Conservation (phyloP, 2,113 vertebrate genomes). For the Callipepla californica region DNA sequence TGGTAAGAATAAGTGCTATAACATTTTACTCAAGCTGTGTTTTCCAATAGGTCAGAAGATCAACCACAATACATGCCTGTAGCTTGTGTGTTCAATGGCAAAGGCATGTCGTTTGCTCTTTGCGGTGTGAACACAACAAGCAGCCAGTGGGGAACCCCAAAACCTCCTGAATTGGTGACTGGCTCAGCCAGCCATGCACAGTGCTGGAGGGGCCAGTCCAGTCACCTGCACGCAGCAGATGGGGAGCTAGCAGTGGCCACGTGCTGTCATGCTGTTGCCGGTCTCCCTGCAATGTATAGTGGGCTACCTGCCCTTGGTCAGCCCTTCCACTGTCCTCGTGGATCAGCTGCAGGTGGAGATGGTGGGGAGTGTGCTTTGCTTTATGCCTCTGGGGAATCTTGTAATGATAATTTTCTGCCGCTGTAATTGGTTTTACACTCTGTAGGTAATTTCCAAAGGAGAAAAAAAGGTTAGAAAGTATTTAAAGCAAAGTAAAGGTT, state of each 20-base stretch:
- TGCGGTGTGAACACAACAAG: background rate
- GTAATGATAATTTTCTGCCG: background rate
- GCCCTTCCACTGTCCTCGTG: background rate
- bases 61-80: background rate
- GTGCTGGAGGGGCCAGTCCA: background rate
- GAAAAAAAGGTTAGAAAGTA: background rate
- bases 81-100: background rate
- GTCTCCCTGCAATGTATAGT: background rate
- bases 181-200: background rate
- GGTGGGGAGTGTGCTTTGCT: background rate
- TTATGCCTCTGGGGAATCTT: background rate
- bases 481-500: background rate
- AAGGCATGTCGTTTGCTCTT: background rate
- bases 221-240: background rate
- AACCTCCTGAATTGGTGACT: background rate
- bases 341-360: background rate
- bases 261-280: background rate
- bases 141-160: rapidly evolving
- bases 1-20: background rate
- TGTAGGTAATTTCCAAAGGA: background rate
- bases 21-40: background rate
- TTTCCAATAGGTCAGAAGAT: background rate
- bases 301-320: background rate
- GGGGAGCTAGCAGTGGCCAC: background rate
- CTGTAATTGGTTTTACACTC: background rate